A percentile compares a stretch with the other conserved stretches of the same genome.
Conservation (phyloP, 1,140 invertebrate genomes). For the Thalassaphorura encarpata region DNA sequence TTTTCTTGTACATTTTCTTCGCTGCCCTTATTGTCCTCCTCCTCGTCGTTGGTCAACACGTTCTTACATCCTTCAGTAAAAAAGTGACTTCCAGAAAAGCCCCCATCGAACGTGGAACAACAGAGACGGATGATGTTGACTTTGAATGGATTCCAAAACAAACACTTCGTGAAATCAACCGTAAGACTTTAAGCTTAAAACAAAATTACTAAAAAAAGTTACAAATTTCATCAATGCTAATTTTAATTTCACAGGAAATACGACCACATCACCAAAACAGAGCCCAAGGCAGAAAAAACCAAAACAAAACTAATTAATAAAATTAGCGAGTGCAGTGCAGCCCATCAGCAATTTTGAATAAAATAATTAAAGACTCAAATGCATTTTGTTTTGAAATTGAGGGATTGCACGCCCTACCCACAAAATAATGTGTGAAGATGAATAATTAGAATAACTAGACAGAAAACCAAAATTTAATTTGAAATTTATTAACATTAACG, state of each 20-base stretch:
- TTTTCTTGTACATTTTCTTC: slow-evolving; percentile 93
- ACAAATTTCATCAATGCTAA: not conserved
- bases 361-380: too few relatives aligned
- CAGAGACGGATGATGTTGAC: slow-evolving; percentile 85
- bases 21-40: slow-evolving; percentile 77
- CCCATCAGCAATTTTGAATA: too few relatives aligned
- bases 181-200: slow-evolving; percentile 46
- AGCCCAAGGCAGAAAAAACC: slow-evolving; percentile 17
- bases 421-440: too few relatives aligned
- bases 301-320: slow-evolving; percentile 4
- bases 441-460: too few relatives aligned
- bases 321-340: too few relatives aligned
- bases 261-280: slow-evolving; percentile 20
- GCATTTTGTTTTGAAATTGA: too few relatives aligned
- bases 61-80: slow-evolving; percentile 62
- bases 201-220: not conserved
- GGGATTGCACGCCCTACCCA: too few relatives aligned
- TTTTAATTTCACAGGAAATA: slow-evolving; percentile 11
- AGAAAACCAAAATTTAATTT: too few relatives aligned
- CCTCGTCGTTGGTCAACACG: slow-evolving; percentile 82
- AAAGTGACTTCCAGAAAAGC: slow-evolving; percentile 45
- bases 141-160: slow-evolving; percentile 96
- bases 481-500: too few relatives aligned
- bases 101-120: slow-evolving; percentile 45
- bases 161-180: slow-evolving; percentile 60